Conservation (phyloP, 2,113 vertebrate genomes). For the Cygnus buccinator region DNA sequence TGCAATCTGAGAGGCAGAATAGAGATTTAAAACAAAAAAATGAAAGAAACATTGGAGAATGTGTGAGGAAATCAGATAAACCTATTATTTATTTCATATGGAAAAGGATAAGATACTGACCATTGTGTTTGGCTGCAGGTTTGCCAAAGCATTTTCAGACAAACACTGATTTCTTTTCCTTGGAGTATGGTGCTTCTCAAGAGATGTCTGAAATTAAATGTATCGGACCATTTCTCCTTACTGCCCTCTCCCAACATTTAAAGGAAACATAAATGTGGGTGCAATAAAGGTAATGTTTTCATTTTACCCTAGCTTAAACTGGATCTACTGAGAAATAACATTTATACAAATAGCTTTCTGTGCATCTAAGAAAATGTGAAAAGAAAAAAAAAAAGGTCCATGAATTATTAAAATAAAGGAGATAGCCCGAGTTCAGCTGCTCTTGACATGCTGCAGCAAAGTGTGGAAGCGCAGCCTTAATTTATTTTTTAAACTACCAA, state of each 20-base stretch:
- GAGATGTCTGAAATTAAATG: background rate
- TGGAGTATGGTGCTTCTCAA: background rate
- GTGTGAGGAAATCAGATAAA: background rate
- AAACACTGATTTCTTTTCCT: background rate
- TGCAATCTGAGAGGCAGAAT: background rate
- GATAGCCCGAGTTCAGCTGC: background rate
- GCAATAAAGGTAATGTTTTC: background rate
- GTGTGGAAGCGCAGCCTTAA: accelerated
- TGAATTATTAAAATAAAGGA: background rate
- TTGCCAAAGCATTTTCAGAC: background rate
- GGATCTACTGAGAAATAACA: background rate
- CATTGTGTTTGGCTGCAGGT: background rate
- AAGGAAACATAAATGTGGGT: background rate
- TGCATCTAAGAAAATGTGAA: background rate
- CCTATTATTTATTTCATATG: background rate
- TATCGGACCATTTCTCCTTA: background rate
- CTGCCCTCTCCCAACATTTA: background rate
- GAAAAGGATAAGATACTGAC: background rate
- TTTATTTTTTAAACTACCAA: background rate
- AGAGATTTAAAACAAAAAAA: background rate
- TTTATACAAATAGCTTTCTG: background rate
- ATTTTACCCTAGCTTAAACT: background rate
- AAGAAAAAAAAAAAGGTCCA: background rate
- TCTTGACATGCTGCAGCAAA: background rate
- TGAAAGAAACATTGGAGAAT: background rate